phyloP scores from a whole-genome alignment of 2,888 invertebrate species.

The Andrena fulva region DNA sequence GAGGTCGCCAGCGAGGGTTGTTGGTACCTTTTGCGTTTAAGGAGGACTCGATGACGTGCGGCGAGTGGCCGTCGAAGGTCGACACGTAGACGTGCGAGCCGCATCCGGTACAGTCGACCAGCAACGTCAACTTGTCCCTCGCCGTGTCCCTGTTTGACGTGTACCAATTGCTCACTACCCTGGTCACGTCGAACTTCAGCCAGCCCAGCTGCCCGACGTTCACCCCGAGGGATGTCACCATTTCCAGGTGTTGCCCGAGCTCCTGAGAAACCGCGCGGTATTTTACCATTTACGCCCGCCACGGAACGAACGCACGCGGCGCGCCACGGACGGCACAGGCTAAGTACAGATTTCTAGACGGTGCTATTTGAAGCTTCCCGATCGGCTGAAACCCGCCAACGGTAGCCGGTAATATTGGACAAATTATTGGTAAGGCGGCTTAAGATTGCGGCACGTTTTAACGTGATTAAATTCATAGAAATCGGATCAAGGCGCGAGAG shows the following conservation, averaged over 20 bases:
- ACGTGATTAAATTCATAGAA: constrained; percentile 57
- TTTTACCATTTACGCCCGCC: not conserved
- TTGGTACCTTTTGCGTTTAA: constrained; percentile 80
- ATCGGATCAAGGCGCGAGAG: constrained; percentile 42
- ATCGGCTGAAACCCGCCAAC: constrained; percentile 60
- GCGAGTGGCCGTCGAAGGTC: constrained; percentile 83
- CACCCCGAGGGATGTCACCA: constrained; percentile 84
- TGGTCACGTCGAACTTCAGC: constrained; percentile 94
- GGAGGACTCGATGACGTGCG: constrained; percentile 82
- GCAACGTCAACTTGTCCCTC: constrained; percentile 89
- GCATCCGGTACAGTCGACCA: constrained; percentile 95
- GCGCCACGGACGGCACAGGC: not conserved
- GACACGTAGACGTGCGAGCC: constrained; percentile 89
- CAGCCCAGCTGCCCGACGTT: constrained; percentile 91
- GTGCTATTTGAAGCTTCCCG: constrained; percentile 39
- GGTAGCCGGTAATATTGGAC: constrained; percentile 54
- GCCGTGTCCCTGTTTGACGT: constrained; percentile 76
- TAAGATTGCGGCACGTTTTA: constrained; percentile 49
- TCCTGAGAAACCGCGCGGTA: constrained; percentile 75
- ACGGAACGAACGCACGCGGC: not conserved
- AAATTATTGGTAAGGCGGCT: constrained; percentile 55
- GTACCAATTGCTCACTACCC: constrained; percentile 92
- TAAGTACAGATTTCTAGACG: constrained; percentile 9
- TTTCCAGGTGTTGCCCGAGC: constrained; percentile 81
- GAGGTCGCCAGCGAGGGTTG: too few relatives aligned